A percentile compares a stretch with the other conserved stretches of the same genome.
Conservation (phyloP, 2,888 invertebrate genomes). For the Chelonus formosanus region DNA sequence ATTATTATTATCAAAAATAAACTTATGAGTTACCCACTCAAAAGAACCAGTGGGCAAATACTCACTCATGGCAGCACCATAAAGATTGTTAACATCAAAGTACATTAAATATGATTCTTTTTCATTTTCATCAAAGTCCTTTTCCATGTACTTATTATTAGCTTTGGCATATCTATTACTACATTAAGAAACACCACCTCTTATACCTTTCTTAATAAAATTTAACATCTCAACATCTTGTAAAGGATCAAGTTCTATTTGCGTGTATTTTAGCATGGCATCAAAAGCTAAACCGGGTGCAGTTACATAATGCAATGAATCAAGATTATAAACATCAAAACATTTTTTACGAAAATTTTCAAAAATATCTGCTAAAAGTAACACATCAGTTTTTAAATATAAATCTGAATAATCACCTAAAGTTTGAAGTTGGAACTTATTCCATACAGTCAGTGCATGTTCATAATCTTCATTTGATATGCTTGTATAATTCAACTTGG, state of each 20-base stretch:
- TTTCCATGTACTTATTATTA: not conserved
- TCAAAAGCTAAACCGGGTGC: not conserved
- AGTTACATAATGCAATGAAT: constrained; percentile 1
- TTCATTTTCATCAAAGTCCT: not conserved
- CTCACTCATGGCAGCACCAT: too few species aligned
- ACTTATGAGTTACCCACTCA: too few species aligned
- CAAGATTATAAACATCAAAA: not conserved
- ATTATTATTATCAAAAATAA: too few species aligned
- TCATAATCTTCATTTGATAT: too few species aligned
- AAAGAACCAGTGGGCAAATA: too few species aligned
- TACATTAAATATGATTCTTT: not conserved
- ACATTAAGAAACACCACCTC: not conserved
- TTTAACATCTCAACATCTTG: too few species aligned
- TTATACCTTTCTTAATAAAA: not conserved
- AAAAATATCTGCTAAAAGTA: not conserved
- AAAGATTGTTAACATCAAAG: too few species aligned
- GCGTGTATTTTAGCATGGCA: not conserved
- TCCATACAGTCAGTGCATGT: too few species aligned
- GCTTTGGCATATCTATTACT: not conserved
- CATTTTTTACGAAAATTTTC: not conserved
- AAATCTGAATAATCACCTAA: too few species aligned
- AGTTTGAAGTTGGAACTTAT: too few species aligned
- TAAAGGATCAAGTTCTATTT: not conserved
- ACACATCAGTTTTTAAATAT: not conserved
- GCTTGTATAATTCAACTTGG: too few species aligned